Percentiles rank a stretch among this genome's conserved stretches.
phyloP scores from a whole-genome alignment of 2,888 invertebrate species.

The Trissolcus japonicus region DNA sequence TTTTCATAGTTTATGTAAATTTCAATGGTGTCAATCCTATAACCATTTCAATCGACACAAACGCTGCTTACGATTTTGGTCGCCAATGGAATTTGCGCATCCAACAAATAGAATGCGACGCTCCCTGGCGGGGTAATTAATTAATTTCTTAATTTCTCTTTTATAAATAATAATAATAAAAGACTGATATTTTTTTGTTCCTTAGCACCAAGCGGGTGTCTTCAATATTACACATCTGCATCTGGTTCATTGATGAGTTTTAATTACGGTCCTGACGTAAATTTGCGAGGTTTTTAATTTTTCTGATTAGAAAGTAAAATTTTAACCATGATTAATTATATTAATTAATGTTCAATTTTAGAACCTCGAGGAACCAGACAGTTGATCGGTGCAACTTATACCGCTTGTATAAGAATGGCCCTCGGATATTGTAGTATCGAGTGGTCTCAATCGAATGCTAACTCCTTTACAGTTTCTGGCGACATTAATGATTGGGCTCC shows the following conservation, averaged over 20 bases:
- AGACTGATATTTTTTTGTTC: constrained; percentile 54
- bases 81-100: constrained; percentile 87
- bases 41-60: constrained; percentile 82
- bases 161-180: constrained; percentile 11
- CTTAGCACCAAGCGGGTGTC: constrained; percentile 86
- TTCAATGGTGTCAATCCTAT: constrained; percentile 84
- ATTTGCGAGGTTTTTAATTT: constrained; percentile 74
- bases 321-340: background rate
- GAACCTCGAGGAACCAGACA: constrained; percentile 79
- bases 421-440: constrained; percentile 85
- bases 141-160: constrained; percentile 4
- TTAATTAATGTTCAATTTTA: constrained; percentile 4
- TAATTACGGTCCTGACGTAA: constrained; percentile 84
- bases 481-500: constrained; percentile 82
- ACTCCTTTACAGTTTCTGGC: constrained; percentile 84
- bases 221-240: constrained; percentile 83
- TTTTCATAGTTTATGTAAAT: constrained; percentile 81
- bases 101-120: constrained; percentile 85
- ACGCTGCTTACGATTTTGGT: constrained; percentile 78
- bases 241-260: constrained; percentile 84
- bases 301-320: background rate
- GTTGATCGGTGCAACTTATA: constrained; percentile 84
- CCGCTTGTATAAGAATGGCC: constrained; percentile 85
- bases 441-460: constrained; percentile 80
- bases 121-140: constrained; percentile 80